Evolutionary conservation across 2,797 vertebrate species (phyloP).

Genomic region (Paguma larvata): DNA sequence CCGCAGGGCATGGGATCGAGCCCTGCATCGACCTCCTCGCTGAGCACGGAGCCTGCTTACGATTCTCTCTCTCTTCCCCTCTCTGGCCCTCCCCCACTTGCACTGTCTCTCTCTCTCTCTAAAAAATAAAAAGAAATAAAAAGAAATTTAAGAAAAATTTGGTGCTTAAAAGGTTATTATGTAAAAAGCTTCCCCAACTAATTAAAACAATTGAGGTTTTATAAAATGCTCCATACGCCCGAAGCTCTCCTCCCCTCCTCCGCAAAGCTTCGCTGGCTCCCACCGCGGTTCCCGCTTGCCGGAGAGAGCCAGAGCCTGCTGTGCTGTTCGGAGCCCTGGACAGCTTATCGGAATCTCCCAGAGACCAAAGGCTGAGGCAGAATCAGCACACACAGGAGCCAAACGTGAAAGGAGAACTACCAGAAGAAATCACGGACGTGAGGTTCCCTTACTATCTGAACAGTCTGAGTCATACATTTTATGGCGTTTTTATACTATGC

Average conservation of each 20-base stretch:
- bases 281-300: background rate
- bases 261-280: background rate
- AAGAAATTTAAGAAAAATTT: slow-evolving; percentile 23
- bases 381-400: background rate
- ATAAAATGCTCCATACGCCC: background rate
- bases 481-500: slow-evolving; percentile 10
- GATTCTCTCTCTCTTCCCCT: no score
- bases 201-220: slow-evolving; percentile 16
- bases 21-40: no score
- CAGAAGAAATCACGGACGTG: slow-evolving; percentile 32
- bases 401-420: background rate
- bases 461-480: slow-evolving; percentile 52
- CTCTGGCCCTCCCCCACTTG: no score
- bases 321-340: no score
- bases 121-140: slow-evolving; percentile 26
- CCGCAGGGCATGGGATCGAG: no score
- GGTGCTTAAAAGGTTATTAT: slow-evolving; percentile 24
- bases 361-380: background rate
- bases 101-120: no score
- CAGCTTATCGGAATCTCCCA: background rate
- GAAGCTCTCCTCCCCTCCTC: background rate
- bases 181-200: slow-evolving; percentile 54
- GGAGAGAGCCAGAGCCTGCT: background rate
- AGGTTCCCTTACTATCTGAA: slow-evolving; percentile 25
- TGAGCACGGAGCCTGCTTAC: no score